Conservation (phyloP, 2,113 vertebrate species). For the Colinus virginianus region DNA sequence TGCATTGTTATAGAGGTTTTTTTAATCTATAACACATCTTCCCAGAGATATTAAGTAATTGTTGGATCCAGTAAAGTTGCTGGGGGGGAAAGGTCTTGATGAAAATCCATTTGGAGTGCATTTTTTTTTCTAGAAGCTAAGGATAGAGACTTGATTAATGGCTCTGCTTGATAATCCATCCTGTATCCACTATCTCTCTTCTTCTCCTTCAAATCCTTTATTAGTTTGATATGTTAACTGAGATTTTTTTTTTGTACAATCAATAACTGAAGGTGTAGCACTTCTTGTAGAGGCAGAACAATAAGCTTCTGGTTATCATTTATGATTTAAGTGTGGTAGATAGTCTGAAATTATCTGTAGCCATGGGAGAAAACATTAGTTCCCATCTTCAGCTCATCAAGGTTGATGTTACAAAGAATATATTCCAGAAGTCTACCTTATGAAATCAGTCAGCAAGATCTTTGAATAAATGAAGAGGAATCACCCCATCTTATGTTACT, state of each 20-base stretch:
- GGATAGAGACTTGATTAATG: not conserved
- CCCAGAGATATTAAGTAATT: not conserved
- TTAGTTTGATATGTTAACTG: not conserved
- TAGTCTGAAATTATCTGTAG: not conserved
- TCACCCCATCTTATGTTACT: not conserved
- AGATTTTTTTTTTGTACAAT: not conserved
- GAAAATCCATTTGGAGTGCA: not conserved
- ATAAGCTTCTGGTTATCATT: not conserved
- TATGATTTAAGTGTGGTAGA: not conserved
- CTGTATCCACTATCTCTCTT: not conserved
- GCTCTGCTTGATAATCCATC: not conserved
- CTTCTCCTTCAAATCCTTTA: not conserved
- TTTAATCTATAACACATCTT: not conserved
- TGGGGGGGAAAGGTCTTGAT: not conserved
- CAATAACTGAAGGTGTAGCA: not conserved
- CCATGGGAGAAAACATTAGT: rapidly evolving
- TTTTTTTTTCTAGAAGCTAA: not conserved
- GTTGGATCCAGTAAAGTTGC: not conserved
- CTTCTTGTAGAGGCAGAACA: not conserved
- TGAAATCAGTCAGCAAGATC: not conserved
- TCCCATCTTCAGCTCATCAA: not conserved
- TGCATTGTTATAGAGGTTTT: rapidly evolving
- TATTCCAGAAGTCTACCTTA: not conserved
- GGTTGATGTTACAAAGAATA: not conserved
- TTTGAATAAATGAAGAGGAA: constrained; percentile 18